Conservation (phyloP, 2,113 vertebrate genomes). For the Paramisgurnus dabryanus region DNA sequence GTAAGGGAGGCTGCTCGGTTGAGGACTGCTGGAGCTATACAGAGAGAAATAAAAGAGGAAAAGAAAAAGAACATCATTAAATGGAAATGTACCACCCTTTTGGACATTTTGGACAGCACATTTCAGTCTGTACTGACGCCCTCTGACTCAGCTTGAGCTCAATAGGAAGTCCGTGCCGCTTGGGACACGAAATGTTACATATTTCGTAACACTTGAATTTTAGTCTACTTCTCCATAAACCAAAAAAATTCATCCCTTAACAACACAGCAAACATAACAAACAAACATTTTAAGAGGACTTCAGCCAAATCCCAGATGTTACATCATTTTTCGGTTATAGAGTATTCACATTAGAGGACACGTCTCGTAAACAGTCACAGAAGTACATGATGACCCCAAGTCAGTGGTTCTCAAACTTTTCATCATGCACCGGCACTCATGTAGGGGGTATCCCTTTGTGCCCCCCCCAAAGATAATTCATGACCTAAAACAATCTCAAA, state of each 20-base stretch:
- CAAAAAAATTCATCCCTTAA: neutral
- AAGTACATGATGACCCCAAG: too few species aligned
- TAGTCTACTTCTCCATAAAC: slow-evolving; percentile 27
- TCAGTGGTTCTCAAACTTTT: too few species aligned
- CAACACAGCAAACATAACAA: slow-evolving; percentile 9
- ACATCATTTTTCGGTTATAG: neutral
- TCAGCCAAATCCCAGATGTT: slow-evolving; percentile 22
- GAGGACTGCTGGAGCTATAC: slow-evolving; percentile 70
- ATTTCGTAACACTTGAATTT: slow-evolving; percentile 27
- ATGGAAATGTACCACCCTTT: slow-evolving; percentile 35
- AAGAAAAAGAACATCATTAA: neutral
- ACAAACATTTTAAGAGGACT: slow-evolving; percentile 1
- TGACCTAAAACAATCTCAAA: too few species aligned
- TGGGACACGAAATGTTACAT: too few species aligned
- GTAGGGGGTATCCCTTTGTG: too few species aligned
- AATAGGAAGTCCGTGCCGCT: neutral
- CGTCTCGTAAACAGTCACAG: neutral
- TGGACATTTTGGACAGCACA: slow-evolving; percentile 38
- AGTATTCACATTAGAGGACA: neutral
- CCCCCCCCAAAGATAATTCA: too few species aligned
- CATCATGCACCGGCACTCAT: too few species aligned
- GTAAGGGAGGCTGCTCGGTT: slow-evolving; percentile 66
- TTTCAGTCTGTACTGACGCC: slow-evolving; percentile 44
- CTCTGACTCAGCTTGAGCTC: slow-evolving; percentile 43
- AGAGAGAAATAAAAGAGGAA: neutral